Evolutionary conservation across 1,140 invertebrate genomes (phyloP), one percentile per base, ranked within the genome.

Genomic region (Ceratina japonica): DNA sequence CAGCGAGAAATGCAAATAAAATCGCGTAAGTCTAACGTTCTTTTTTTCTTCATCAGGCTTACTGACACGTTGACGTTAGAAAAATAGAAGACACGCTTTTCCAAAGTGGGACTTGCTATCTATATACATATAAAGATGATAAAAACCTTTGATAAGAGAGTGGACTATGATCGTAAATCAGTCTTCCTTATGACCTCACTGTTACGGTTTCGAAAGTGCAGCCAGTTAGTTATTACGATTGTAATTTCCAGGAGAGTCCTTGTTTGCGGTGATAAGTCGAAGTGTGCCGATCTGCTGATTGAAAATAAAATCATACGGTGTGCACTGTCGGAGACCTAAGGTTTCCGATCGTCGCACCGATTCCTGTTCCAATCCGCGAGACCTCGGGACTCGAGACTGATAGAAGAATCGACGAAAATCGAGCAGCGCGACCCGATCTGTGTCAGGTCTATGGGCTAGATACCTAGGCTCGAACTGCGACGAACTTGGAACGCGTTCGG

Each of bases 201-300:
- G 37, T 37, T 37, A n/a, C 37, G 37, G 37, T 44, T 44, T 44
- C 5, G 37, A 44, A 44, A 44, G 37, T 44, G 37, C 37, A 44
- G 37, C 5, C 37, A 10, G 37, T 10, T 44, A 7, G 37, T 44
- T 44, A 44, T 10, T 37, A 7, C 37, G 5, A 44, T 44, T 44
- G 37, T 44, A 44, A 44, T 44, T 44, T 44, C 37, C 37, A 44
- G 62, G 37, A 18, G 24, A 54, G 51, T 4, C 49, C 3, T 10
- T 13, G 5, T 12, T 16, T 8, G 44, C 16, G 24, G 1, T 37
- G 49, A 74, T 74, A 64, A 54, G 24, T 31, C 7, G 18, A 73
- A 63, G 71, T 73, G 18, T 73, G 71, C 18, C 71, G 44, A 52
- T 73, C n/a, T 10, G 20, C 62, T 63, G 4, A 18, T 8, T 7